Base-by-base conservation (phyloP, 2,113 vertebrate genomes). In the Corythaeola cristata region DNA sequence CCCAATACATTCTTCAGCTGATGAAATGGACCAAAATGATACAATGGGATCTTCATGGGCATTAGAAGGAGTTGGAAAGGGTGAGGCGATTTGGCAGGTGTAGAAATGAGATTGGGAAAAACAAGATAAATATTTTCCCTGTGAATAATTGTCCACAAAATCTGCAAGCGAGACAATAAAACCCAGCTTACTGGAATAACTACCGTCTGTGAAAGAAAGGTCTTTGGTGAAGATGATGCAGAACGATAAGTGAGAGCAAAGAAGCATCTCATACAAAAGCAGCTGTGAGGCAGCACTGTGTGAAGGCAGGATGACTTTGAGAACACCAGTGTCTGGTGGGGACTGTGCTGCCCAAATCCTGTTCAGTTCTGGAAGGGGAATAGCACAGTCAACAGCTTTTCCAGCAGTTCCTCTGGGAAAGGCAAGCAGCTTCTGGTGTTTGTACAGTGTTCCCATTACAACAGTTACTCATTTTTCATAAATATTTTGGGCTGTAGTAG, bases 101-200 rank as follows among this genome's bases (percentile, higher is more conserved):
- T 74, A 84, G 89, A 83, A 96, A 83, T 56, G 58, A 86, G 66
- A 90, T 85, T 89, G 91, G 93, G 86, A 94, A 96, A 97, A 96
- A 88, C 78, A 91, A 76, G 82, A 95, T 85, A 85, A 88, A 92
- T 88, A 82, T 88, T 95, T 97, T 97, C 78, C 95, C 75, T 75
- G 72, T 86, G 95, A 96, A 94, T 94, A 92, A 96, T 32, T 92
- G 95, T 88, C 85, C 88, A 81, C 68, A 85, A 91, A 64, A 56
- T 62, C 73, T 81, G 22, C 62, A 91, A 94, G 80, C 68, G 85
- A 95, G 64, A 62, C n/a, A 90, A 74, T 93, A 87, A 93, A 95
- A 85, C 24, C 55, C 3, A 0, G 64, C 13, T 89, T 88, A 53
- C 66, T 75, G 96, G 68, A 88, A 83, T 63, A 93, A 86, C 52